Evolutionary conservation across 2,888 invertebrate genomes (phyloP).

Genomic region (Zelleria hepariella): DNA sequence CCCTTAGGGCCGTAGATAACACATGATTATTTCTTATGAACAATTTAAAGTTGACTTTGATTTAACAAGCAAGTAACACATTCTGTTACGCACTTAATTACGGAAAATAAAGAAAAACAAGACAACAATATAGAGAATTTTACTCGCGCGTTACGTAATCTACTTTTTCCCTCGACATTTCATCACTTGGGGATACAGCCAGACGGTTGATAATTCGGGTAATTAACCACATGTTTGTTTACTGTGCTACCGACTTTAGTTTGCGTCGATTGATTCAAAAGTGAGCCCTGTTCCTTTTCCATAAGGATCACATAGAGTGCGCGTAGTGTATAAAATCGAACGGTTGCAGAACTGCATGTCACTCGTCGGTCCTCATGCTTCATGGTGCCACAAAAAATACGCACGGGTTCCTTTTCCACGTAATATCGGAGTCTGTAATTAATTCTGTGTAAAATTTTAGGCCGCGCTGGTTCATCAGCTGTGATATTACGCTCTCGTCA

Average conservation of each 20-base stretch:
- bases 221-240: conserved; percentile 47
- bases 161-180: conserved; percentile 49
- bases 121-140: background rate
- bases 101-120: background rate
- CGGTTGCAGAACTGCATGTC: background rate
- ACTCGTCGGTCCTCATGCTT: background rate
- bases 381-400: conserved; percentile 37
- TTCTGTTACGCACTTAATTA: background rate
- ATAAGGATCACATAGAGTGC: background rate
- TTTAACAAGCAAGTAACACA: background rate
- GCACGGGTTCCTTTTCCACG: conserved; percentile 38
- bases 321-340: background rate
- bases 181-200: conserved; percentile 37
- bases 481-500: background rate
- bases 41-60: background rate
- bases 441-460: conserved; percentile 14
- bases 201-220: conserved; percentile 40
- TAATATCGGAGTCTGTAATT: conserved; percentile 38
- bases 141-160: conserved; percentile 33
- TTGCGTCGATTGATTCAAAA: background rate
- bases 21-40: background rate
- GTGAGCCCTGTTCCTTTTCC: background rate
- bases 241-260: background rate
- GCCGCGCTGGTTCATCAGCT: background rate
- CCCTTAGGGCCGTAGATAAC: background rate